These are phyloP conservation scores for Rhinella marina DNA, from an alignment of 2,797 vertebrate genomes.

Conservation along the genomic window DNA sequence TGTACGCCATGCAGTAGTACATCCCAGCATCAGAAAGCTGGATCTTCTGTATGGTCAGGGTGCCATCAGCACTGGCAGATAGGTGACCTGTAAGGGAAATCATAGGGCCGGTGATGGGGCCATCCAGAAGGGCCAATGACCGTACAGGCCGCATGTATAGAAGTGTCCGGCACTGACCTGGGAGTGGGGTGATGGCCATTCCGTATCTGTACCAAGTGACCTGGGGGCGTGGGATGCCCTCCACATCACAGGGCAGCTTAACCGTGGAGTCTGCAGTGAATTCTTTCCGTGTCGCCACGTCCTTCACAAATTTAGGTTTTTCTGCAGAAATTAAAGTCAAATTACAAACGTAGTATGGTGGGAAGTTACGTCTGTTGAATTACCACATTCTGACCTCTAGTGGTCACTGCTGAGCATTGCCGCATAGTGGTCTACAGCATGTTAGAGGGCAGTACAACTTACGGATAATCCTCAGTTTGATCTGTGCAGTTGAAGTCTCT, in stretches of 20 bases:
- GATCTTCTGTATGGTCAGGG: conserved; percentile 43
- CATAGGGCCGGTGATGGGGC: neutral
- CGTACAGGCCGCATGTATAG: neutral
- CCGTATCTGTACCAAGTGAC: conserved; percentile 44
- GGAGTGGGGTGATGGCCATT: neutral
- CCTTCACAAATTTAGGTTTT: conserved; percentile 36
- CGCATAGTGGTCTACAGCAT: too few species aligned
- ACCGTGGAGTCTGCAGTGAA: neutral
- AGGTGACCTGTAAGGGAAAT: conserved; percentile 43
- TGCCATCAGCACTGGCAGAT: conserved; percentile 8
- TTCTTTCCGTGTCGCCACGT: neutral
- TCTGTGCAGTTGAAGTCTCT: neutral
- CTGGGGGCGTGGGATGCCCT: conserved; percentile 30
- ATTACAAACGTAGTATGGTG: too few species aligned
- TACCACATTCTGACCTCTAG: neutral
- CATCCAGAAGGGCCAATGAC: neutral
- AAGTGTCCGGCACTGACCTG: conserved; percentile 23
- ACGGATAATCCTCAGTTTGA: conserved; percentile 39
- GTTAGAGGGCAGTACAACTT: neutral
- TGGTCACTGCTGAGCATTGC: neutral
- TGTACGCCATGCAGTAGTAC: conserved; percentile 57
- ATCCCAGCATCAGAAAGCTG: conserved; percentile 53
- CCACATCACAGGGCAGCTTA: conserved; percentile 18
- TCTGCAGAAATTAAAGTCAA: conserved; percentile 20
- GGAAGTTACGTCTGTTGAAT: neutral